Percentiles rank a stretch among this genome's conserved stretches.
phyloP scores from a whole-genome alignment of 2,113 vertebrate genomes.

The Chauna torquata region DNA sequence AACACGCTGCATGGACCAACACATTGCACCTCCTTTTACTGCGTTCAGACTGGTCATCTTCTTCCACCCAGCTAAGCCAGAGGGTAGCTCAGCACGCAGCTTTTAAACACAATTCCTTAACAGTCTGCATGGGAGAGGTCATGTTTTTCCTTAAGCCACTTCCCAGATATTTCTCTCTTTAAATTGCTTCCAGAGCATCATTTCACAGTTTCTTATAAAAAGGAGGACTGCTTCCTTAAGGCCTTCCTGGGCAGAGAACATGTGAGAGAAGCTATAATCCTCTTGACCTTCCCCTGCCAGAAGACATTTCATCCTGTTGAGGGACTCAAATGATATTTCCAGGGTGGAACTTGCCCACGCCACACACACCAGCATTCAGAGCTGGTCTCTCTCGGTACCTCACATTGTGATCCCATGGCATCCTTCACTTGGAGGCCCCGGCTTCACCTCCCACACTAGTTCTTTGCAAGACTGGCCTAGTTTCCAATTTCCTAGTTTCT shows the following conservation, averaged over 20 bases:
- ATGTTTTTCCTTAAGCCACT: not conserved
- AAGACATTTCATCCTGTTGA: not conserved
- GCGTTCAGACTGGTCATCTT: not conserved
- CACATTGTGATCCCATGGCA: fast-evolving
- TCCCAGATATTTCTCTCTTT: not conserved
- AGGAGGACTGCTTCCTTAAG: not conserved
- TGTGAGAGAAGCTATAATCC: not conserved
- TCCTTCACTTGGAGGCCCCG: not conserved
- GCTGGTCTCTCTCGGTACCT: not conserved
- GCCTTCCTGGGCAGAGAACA: not conserved
- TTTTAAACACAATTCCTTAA: not conserved
- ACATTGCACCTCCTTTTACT: not conserved
- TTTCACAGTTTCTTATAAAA: not conserved
- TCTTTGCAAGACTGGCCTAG: not conserved
- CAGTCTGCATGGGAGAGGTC: not conserved
- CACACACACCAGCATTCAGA: not conserved
- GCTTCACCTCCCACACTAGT: not conserved
- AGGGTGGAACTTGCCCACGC: not conserved
- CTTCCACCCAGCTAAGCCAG: not conserved
- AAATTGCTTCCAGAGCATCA: not conserved
- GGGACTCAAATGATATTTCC: not conserved
- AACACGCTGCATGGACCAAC: not conserved
- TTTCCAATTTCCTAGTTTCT: not conserved
- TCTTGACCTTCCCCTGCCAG: not conserved
- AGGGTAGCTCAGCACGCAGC: not conserved